These are phyloP conservation scores for Chrysomallon squamiferum DNA, from an alignment of 1,140 invertebrate genomes.

Conservation along the genomic window DNA sequence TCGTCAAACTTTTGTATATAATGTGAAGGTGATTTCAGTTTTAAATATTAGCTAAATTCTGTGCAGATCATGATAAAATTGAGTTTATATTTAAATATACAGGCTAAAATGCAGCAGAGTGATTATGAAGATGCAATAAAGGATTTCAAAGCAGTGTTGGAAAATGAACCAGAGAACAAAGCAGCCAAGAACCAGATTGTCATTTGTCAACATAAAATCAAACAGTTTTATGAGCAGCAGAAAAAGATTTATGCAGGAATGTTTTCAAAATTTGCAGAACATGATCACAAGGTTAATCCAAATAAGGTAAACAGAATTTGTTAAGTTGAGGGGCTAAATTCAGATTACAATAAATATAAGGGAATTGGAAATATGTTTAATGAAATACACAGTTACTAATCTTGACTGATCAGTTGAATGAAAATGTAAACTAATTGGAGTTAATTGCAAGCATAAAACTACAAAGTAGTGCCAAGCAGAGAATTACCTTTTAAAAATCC, in stretches of 20 bases:
- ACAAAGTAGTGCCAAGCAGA: too few species aligned
- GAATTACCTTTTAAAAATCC: too few species aligned
- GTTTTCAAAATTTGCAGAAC: conserved; percentile 72
- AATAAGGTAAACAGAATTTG: conserved; percentile 9
- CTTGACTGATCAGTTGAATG: not conserved
- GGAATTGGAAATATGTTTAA: too few species aligned
- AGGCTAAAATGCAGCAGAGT: conserved; percentile 77
- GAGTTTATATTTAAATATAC: conserved; percentile 24
- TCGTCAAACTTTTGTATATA: too few species aligned
- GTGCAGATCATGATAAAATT: too few species aligned
- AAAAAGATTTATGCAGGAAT: conserved; percentile 93
- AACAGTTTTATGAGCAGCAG: conserved; percentile 79
- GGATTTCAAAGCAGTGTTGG: conserved; percentile 79
- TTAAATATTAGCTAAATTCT: too few species aligned
- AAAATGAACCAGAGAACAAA: conserved; percentile 80
- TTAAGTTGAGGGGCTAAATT: too few species aligned
- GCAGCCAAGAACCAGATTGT: conserved; percentile 82
- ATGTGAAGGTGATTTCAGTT: too few species aligned
- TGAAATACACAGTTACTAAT: not conserved
- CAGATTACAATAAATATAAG: too few species aligned
- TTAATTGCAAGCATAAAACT: too few species aligned
- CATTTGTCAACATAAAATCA: conserved; percentile 77
- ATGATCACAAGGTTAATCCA: conserved; percentile 48
- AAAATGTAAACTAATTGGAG: too few species aligned
- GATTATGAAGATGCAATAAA: conserved; percentile 80